phyloP scores from a whole-genome alignment of 2,797 vertebrate species.

The Tapirus indicus region DNA sequence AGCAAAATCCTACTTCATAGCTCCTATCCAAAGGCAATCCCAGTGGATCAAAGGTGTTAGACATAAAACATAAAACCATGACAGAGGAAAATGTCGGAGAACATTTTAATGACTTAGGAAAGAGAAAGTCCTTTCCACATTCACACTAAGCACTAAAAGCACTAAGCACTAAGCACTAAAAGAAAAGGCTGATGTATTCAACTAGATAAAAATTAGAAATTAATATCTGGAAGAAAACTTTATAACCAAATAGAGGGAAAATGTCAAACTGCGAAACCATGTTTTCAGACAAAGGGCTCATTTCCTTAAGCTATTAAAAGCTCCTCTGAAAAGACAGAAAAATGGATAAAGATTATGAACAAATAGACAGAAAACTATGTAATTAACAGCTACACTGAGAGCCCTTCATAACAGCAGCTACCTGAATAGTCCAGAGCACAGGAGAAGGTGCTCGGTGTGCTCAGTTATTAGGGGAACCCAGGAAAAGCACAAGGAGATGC shows the following conservation, averaged over 20 bases:
- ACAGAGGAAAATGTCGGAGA: neutral
- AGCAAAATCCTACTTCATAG: neutral
- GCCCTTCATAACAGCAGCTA: too few relatives aligned
- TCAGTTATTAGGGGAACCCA: neutral
- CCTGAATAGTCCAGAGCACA: fast-evolving
- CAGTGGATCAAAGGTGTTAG: neutral
- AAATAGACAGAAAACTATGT: neutral
- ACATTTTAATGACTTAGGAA: neutral
- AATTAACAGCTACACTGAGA: neutral
- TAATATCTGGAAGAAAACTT: neutral
- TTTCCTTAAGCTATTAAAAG: neutral
- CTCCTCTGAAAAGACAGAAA: neutral
- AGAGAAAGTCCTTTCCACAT: neutral
- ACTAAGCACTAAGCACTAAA: neutral
- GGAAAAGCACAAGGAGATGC: neutral
- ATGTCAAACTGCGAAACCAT: neutral
- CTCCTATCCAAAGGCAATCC: neutral
- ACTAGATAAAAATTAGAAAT: neutral
- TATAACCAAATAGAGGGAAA: neutral
- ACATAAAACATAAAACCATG: neutral
- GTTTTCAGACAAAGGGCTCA: neutral
- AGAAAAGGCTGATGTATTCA: neutral
- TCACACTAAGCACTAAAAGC: too few relatives aligned
- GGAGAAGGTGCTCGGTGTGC: fast-evolving
- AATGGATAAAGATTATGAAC: neutral